These are phyloP conservation scores for Sebastes schlegelii DNA, from an alignment of 2,113 vertebrate genomes.

Conservation along the genomic window DNA sequence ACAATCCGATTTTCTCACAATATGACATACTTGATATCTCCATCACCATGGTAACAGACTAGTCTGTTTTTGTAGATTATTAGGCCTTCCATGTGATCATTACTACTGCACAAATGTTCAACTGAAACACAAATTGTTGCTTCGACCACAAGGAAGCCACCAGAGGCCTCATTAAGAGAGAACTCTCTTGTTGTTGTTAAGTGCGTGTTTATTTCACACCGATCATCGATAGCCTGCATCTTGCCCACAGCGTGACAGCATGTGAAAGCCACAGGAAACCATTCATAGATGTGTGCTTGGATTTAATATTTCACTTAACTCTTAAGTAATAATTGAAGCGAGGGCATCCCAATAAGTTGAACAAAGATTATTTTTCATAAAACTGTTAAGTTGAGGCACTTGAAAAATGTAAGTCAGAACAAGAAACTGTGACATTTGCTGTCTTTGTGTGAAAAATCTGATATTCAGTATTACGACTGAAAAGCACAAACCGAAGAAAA, in stretches of 20 bases:
- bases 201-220: slow-evolving; percentile 21
- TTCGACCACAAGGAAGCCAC: slow-evolving; percentile 33
- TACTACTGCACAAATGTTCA: slow-evolving; percentile 24
- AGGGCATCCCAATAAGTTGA: not conserved
- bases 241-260: not conserved
- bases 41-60: slow-evolving; percentile 7
- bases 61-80: slow-evolving; percentile 37
- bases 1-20: not conserved
- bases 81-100: slow-evolving; percentile 26
- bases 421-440: not conserved
- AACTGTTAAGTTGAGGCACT: not conserved
- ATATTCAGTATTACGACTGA: not conserved
- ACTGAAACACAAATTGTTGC: slow-evolving; percentile 27
- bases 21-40: not conserved
- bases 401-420: not conserved
- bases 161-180: slow-evolving; percentile 56
- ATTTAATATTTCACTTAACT: not conserved
- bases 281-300: not conserved
- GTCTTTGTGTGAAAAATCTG: not conserved
- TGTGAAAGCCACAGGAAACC: slow-evolving; percentile 17
- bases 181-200: slow-evolving; percentile 23
- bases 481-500: not conserved
- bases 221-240: not conserved
- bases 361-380: not conserved
- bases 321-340: not conserved